phyloP scores from a whole-genome alignment of 2,888 invertebrate genomes.

The Oegoconia quadripuncta region DNA sequence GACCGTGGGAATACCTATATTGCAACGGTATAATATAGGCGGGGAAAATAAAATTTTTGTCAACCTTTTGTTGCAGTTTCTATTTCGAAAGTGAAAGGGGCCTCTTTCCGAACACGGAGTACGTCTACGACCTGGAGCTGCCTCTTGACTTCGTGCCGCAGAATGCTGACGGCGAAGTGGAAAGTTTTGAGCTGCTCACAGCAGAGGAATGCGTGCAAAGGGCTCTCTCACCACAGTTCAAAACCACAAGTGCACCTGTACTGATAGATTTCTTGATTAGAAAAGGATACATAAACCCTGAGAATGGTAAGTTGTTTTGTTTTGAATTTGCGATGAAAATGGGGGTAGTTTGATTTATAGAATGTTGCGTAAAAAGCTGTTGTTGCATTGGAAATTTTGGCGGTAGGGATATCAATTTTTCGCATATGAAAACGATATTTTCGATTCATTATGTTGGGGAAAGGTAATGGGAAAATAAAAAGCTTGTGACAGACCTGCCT shows the following conservation, averaged over 20 bases:
- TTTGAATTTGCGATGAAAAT: not conserved
- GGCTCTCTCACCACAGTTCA: slow-evolving; percentile 91
- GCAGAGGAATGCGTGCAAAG: slow-evolving; percentile 90
- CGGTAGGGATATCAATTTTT: no score
- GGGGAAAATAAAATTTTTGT: no score
- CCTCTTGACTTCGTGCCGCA: slow-evolving; percentile 94
- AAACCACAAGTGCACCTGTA: slow-evolving; percentile 95
- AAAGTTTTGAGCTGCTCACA: slow-evolving; percentile 91
- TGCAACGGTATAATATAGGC: no score
- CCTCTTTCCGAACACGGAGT: slow-evolving; percentile 95
- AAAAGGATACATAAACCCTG: slow-evolving; percentile 92
- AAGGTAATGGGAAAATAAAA: no score
- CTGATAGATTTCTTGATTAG: slow-evolving; percentile 95
- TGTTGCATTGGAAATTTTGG: no score
- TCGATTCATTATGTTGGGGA: no score
- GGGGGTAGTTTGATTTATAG: not conserved
- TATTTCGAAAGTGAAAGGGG: slow-evolving; percentile 96
- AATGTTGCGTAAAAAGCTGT: no score
- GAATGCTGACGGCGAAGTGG: slow-evolving; percentile 96
- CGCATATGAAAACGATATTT: no score
- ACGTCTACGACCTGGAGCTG: slow-evolving; percentile 94
- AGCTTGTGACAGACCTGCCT: no score
- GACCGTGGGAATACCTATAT: no score
- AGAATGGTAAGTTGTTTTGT: slow-evolving; percentile 83
- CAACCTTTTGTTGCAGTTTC: slow-evolving; percentile 81